A percentile compares a stretch with the other conserved stretches of the same genome.
phyloP scores from a whole-genome alignment of 2,113 vertebrate genomes.

The Gopherus evgoodei region DNA sequence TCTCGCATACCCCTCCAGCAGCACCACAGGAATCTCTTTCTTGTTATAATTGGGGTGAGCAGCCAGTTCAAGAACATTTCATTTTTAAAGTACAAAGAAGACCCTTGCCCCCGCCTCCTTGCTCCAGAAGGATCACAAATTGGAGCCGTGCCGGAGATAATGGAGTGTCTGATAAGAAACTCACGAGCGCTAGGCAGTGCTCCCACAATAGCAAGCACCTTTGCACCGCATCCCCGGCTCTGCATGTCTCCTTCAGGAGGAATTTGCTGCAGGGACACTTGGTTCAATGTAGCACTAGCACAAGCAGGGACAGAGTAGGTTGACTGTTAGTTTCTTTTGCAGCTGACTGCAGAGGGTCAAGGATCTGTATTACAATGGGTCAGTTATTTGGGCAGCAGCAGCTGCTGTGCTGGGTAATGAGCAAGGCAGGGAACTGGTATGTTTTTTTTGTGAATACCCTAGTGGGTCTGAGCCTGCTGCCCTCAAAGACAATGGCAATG shows the following conservation, averaged over 20 bases:
- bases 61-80: not conserved
- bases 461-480: not conserved
- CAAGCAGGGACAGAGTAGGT: not conserved
- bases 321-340: not conserved
- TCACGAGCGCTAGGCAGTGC: not conserved
- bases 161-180: not conserved
- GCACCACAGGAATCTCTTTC: not conserved
- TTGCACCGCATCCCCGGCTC: not conserved
- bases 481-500: not conserved
- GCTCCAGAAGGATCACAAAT: not conserved
- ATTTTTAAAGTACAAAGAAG: not conserved
- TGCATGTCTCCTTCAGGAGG: not conserved
- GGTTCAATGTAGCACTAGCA: not conserved
- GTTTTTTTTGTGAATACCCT: not conserved
- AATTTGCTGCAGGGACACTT: not conserved
- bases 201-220: not conserved
- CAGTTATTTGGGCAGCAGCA: not conserved
- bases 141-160: not conserved
- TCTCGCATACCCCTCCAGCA: not conserved
- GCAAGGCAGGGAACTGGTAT: not conserved
- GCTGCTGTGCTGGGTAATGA: not conserved
- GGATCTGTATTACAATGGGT: not conserved
- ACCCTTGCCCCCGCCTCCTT: not conserved
- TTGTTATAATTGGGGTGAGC: not conserved
- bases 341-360: not conserved